phyloP scores from a whole-genome alignment of 1,140 invertebrate genomes.

The Drosophila mojavensis region DNA sequence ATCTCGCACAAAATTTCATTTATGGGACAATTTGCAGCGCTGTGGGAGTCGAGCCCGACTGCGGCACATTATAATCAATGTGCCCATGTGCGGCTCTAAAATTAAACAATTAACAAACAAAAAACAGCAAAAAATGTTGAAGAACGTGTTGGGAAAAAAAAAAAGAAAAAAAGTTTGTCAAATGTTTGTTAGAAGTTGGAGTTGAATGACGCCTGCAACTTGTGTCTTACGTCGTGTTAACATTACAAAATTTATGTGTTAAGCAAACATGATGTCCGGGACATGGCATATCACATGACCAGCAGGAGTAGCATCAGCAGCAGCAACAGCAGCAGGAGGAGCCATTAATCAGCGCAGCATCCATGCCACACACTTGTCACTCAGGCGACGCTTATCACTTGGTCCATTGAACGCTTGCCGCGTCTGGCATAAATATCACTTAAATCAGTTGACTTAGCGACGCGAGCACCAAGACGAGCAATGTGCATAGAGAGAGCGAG shows the following conservation, averaged over 20 bases:
- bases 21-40: slow-evolving; percentile 13
- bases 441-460: slow-evolving; percentile 82
- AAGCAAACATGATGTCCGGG: slow-evolving; percentile 15
- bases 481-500: background rate
- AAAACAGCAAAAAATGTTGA: slow-evolving; percentile 11
- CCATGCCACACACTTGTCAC: slow-evolving; percentile 66
- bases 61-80: slow-evolving; percentile 49
- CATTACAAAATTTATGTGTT: slow-evolving; percentile 73
- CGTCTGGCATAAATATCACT: slow-evolving; percentile 81
- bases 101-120: slow-evolving; percentile 54
- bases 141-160: too few species aligned
- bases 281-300: slow-evolving; percentile 46
- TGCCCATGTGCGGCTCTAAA: slow-evolving; percentile 38
- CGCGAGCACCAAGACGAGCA: slow-evolving; percentile 30
- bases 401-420: slow-evolving; percentile 74
- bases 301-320: slow-evolving; percentile 13
- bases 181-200: slow-evolving; percentile 29
- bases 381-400: slow-evolving; percentile 80
- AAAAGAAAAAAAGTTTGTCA: slow-evolving; percentile 32
- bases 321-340: slow-evolving; percentile 1
- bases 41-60: background rate
- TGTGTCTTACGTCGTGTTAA: slow-evolving; percentile 80
- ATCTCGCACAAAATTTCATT: slow-evolving; percentile 9
- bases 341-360: slow-evolving; percentile 68
- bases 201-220: slow-evolving; percentile 48